A percentile compares a stretch with the other conserved stretches of the same genome.
phyloP scores from a whole-genome alignment of 1,140 invertebrate genomes.

The Zaprionus camerounensis region DNA sequence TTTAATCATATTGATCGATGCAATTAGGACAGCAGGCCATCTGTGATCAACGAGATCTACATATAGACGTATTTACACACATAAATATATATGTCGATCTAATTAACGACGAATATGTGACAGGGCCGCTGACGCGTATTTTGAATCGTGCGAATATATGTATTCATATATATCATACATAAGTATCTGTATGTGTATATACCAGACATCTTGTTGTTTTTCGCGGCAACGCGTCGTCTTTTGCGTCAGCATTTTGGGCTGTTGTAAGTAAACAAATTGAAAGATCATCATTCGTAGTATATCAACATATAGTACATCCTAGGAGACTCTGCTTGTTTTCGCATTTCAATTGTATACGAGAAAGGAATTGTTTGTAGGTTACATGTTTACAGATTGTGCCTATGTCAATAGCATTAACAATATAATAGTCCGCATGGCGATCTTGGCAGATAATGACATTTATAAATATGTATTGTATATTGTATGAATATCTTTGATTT shows the following conservation, averaged over 20 bases:
- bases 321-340: conserved; percentile 25
- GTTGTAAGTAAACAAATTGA: conserved; percentile 42
- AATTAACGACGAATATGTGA: conserved; percentile 36
- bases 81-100: conserved; percentile 14
- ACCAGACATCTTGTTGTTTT: conserved; percentile 32
- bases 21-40: conserved; percentile 38
- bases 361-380: not conserved
- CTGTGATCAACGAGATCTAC: conserved; percentile 16
- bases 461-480: no score
- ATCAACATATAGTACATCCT: conserved; percentile 6
- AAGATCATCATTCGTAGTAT: conserved; percentile 25
- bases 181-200: conserved; percentile 2
- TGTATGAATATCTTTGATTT: no score
- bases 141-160: conserved; percentile 33
- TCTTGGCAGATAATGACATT: not conserved
- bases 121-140: conserved; percentile 27
- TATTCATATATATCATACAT: not conserved
- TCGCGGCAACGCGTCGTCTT: conserved; percentile 21
- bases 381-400: not conserved
- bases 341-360: conserved; percentile 7
- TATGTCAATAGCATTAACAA: not conserved
- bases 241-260: conserved; percentile 44
- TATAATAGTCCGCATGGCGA: not conserved
- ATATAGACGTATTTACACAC: not conserved
- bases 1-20: conserved; percentile 28